Percentiles rank a stretch among this genome's conserved stretches.
phyloP scores from a whole-genome alignment of 2,888 invertebrate genomes.

The Apamea epomidion region DNA sequence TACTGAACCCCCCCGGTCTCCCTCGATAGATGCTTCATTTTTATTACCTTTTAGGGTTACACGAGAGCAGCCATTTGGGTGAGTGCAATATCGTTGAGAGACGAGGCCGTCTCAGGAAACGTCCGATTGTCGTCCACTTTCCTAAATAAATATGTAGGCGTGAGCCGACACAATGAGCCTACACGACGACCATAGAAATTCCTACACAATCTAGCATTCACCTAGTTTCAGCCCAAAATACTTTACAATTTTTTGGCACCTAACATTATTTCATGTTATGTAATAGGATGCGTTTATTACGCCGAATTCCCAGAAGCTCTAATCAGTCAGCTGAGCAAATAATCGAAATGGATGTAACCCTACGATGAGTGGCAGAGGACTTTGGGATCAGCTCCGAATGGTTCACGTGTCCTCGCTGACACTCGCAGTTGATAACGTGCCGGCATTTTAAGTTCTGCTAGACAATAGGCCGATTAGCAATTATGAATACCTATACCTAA shows the following conservation, averaged over 20 bases:
- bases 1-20: neutral
- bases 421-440: constrained; percentile 42
- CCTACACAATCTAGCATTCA: constrained; percentile 27
- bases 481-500: constrained; percentile 24
- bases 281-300: constrained; percentile 7
- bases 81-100: constrained; percentile 18
- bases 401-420: constrained; percentile 5
- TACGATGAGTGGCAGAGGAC: neutral
- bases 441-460: constrained; percentile 43
- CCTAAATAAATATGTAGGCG: constrained; percentile 42
- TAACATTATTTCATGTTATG: neutral
- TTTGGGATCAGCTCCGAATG: constrained; percentile 4
- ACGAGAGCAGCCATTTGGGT: constrained; percentile 2
- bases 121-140: constrained; percentile 34
- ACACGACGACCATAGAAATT: constrained; percentile 10
- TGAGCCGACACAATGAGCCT: neutral
- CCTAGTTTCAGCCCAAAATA: constrained; percentile 39
- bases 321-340: constrained; percentile 42
- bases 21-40: constrained; percentile 9
- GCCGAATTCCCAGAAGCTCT: neutral
- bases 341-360: constrained; percentile 6
- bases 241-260: constrained; percentile 26
- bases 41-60: constrained; percentile 35
- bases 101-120: constrained; percentile 15
- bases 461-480: constrained; percentile 57